Conservation (phyloP, 1,140 invertebrate genomes). For the Drosophila novamexicana region DNA sequence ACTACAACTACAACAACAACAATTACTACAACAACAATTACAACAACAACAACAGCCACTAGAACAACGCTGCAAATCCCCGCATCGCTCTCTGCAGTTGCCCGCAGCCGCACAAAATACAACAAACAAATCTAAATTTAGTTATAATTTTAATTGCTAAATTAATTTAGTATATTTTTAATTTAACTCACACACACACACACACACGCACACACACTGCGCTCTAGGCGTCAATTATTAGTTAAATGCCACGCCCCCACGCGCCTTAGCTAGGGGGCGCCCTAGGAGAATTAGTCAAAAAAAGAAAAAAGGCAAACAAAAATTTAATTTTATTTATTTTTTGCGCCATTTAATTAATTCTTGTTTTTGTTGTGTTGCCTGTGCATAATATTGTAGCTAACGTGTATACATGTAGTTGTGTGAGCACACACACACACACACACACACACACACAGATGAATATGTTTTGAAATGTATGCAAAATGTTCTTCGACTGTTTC, state of each 20-base stretch:
- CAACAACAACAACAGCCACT: conserved; percentile 37
- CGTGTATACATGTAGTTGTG: conserved; percentile 56
- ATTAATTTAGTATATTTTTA: conserved; percentile 72
- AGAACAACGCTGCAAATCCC: conserved; percentile 32
- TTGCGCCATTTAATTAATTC: conserved; percentile 27
- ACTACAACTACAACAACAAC: conserved; percentile 35
- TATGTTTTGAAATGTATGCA: conserved; percentile 31
- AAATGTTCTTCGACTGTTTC: conserved; percentile 68
- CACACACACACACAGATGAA: conserved; percentile 16
- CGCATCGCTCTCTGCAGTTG: conserved; percentile 45
- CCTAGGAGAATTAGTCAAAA: conserved; percentile 9
- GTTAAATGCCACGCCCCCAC: conserved; percentile 31
- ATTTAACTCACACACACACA: conserved; percentile 45
- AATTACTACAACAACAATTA: conserved; percentile 40
- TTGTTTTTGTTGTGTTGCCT: conserved; percentile 47
- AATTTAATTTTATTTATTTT: conserved; percentile 22
- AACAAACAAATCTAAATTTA: conserved; percentile 16
- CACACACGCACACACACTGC: conserved; percentile 9
- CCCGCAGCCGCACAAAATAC: conserved; percentile 25
- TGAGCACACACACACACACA: conserved; percentile 7
- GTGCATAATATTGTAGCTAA: conserved; percentile 27
- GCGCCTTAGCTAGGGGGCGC: neutral
- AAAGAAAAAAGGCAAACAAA: conserved; percentile 17
- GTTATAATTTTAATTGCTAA: conserved; percentile 53
- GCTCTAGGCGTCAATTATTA: conserved; percentile 29